A percentile compares a stretch with the other conserved stretches of the same genome.
These are phyloP conservation scores for Tachypleus tridentatus DNA, from an alignment of 1,140 invertebrate species.

Conservation along the genomic window DNA sequence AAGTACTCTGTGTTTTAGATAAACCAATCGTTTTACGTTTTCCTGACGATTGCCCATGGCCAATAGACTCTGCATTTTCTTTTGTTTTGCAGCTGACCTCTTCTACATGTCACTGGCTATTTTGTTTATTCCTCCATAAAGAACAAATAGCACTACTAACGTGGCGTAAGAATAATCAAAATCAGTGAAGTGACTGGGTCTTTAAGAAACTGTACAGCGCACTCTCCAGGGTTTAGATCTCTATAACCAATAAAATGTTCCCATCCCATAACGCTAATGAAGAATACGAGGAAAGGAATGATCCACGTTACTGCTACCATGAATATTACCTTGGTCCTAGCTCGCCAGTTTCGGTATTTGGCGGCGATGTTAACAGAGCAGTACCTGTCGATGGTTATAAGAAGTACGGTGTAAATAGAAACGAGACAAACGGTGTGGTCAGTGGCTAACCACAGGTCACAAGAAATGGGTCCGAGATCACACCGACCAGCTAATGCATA, in stretches of 20 bases:
- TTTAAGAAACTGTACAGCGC: slow-evolving; percentile 94
- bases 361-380: slow-evolving; percentile 98
- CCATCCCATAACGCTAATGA: slow-evolving; percentile 98
- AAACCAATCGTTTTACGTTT: slow-evolving; percentile 39
- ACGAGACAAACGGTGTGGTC: slow-evolving; percentile 98
- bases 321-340: slow-evolving; percentile 76
- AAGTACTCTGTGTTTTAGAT: slow-evolving; percentile 16
- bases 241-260: slow-evolving; percentile 90
- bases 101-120: slow-evolving; percentile 97
- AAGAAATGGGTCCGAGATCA: slow-evolving; percentile 88
- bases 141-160: slow-evolving; percentile 75
- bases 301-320: slow-evolving; percentile 82
- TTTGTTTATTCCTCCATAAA: slow-evolving; percentile 96
- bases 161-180: slow-evolving; percentile 98
- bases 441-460: slow-evolving; percentile 95
- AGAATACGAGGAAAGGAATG: slow-evolving; percentile 89
- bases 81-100: slow-evolving; percentile 87
- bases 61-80: slow-evolving; percentile 88
- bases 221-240: slow-evolving; percentile 73
- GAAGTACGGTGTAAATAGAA: slow-evolving; percentile 95
- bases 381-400: slow-evolving; percentile 97
- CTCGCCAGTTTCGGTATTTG: slow-evolving; percentile 91
- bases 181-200: slow-evolving; percentile 94
- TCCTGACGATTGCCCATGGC: slow-evolving; percentile 61
- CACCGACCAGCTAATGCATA: slow-evolving; percentile 93